These are phyloP conservation scores for Thrips palmi DNA, from an alignment of 1,140 invertebrate species.

Conservation along the genomic window DNA sequence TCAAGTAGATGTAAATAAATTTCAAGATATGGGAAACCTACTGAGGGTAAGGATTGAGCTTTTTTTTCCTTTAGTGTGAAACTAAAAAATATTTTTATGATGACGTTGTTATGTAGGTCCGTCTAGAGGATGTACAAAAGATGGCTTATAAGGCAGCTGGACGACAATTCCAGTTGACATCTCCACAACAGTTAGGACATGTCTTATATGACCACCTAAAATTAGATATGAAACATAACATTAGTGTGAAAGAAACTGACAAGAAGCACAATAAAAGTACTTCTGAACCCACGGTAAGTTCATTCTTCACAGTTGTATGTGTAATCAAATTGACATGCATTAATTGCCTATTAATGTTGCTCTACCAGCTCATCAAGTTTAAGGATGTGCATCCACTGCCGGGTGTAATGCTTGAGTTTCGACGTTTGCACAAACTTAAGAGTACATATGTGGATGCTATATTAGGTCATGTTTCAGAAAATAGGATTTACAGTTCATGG, in stretches of 20 bases:
- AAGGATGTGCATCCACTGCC: constrained; percentile 29
- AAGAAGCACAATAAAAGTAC: constrained; percentile 30
- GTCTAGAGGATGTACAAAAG: constrained; percentile 24
- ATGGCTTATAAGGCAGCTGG: constrained; percentile 27
- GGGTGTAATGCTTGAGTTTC: constrained; percentile 29
- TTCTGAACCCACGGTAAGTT: constrained; percentile 28
- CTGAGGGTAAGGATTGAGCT: no score
- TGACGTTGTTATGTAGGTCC: no score
- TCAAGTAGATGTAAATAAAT: constrained; percentile 23
- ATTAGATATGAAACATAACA: constrained; percentile 26
- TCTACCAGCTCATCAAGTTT: constrained; percentile 24
- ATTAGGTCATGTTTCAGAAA: no score
- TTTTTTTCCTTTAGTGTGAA: no score
- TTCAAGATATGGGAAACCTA: constrained; percentile 24
- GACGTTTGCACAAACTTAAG: constrained; percentile 32
- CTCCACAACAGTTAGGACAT: constrained; percentile 28
- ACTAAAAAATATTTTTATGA: no score
- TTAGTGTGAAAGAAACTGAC: constrained; percentile 26
- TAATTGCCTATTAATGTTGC: constrained; percentile 3
- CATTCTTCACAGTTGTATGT: not conserved
- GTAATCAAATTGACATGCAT: not conserved
- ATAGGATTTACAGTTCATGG: no score
- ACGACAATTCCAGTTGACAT: constrained; percentile 29
- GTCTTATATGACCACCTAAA: constrained; percentile 34
- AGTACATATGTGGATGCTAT: constrained; percentile 36